A percentile compares a stretch with the other conserved stretches of the same genome.
phyloP scores from a whole-genome alignment of 2,797 vertebrate species.

The Carcharodon carcharias region DNA sequence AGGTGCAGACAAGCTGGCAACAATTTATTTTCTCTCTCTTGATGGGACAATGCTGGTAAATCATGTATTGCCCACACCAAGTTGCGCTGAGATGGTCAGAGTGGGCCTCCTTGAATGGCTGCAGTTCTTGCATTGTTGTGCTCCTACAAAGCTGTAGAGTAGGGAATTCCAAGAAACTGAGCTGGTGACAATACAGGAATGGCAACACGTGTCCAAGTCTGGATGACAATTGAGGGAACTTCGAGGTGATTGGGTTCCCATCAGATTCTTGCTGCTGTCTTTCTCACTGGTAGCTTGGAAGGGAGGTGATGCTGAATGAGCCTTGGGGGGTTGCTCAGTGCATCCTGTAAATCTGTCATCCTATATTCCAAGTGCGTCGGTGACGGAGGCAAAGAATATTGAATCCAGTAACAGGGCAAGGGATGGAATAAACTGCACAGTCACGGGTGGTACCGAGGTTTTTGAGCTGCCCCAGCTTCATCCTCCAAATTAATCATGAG shows the following conservation, averaged over 20 bases:
- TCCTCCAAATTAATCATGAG: no score
- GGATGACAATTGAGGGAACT: neutral
- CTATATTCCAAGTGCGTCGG: no score
- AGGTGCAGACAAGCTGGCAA: neutral
- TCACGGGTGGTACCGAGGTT: no score
- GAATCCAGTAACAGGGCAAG: no score
- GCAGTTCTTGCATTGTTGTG: neutral
- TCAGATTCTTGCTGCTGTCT: neutral
- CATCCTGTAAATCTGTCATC: no score
- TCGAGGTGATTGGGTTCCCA: neutral
- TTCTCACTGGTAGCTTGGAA: no score
- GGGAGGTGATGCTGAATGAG: no score
- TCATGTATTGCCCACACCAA: neutral
- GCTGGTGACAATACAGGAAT: neutral
- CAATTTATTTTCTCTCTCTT: neutral
- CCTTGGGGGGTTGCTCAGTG: no score
- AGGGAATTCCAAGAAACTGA: neutral
- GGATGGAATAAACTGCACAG: no score
- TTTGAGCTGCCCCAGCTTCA: no score
- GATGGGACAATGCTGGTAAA: neutral
- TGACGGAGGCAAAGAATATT: no score
- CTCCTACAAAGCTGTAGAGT: neutral
- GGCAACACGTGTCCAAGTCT: neutral
- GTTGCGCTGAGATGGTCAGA: neutral
- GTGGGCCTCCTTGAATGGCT: neutral